Evolutionary conservation across 2,113 vertebrate genomes (phyloP).

Genomic region (Nesoenas mayeri): DNA sequence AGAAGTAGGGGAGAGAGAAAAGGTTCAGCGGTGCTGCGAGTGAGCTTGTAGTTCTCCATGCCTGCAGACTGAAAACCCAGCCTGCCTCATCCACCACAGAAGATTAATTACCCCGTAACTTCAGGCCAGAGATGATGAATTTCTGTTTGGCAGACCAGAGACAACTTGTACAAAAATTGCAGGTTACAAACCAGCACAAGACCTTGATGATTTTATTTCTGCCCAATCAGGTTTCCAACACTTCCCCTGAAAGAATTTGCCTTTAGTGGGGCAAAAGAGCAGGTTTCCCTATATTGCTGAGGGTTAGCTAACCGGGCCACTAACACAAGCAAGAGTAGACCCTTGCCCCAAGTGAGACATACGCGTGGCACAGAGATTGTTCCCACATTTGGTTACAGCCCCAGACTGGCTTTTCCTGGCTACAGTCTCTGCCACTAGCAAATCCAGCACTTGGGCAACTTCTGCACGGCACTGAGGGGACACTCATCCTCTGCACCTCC

Average conservation of each 20-base stretch:
- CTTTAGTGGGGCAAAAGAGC: neutral
- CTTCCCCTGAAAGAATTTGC: neutral
- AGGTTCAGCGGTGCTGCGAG: neutral
- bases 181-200: neutral
- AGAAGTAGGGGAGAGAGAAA: constrained; percentile 45
- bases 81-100: neutral
- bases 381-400: neutral
- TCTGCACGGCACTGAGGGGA: neutral
- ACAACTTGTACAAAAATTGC: constrained; percentile 5
- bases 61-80: neutral
- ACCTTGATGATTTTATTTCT: neutral
- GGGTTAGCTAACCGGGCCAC: neutral
- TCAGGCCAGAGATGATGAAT: constrained; percentile 29
- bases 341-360: accelerated
- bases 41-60: neutral
- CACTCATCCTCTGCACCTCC: neutral
- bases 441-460: neutral
- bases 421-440: neutral
- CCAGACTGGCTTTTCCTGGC: neutral
- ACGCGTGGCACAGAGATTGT: neutral
- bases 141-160: constrained; percentile 7
- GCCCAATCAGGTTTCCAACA: neutral
- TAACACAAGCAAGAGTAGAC: neutral
- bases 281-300: neutral
- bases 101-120: constrained; percentile 53